Evolutionary conservation across 2,113 vertebrate species (phyloP).

Genomic region (Sander vitreus): DNA sequence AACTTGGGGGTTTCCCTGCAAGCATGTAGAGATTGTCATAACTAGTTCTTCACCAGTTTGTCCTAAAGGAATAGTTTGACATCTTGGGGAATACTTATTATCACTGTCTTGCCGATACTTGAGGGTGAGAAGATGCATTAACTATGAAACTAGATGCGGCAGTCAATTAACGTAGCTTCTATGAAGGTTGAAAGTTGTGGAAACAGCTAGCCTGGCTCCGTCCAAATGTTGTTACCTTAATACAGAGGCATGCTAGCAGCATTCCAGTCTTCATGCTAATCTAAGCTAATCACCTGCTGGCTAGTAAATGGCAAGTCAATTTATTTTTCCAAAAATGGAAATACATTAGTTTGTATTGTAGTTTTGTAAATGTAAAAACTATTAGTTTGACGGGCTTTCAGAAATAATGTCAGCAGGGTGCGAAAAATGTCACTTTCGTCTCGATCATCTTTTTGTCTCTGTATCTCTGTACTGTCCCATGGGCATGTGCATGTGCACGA

Average conservation of each 20-base stretch:
- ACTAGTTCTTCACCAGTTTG: background rate
- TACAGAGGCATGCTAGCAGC: background rate
- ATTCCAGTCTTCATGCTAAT: background rate
- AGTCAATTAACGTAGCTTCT: background rate
- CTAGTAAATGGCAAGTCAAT: too few species aligned
- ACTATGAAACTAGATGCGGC: background rate
- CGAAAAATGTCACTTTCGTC: constrained; percentile 6
- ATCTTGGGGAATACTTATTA: background rate
- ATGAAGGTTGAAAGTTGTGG: background rate
- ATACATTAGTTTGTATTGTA: too few species aligned
- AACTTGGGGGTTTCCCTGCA: background rate
- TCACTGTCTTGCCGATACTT: background rate
- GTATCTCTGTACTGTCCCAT: constrained; percentile 27
- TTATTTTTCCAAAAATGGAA: too few species aligned
- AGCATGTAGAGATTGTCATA: background rate
- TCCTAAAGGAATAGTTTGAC: background rate
- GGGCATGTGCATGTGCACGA: constrained; percentile 58
- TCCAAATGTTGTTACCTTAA: background rate
- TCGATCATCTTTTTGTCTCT: constrained; percentile 6
- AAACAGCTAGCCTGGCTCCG: background rate
- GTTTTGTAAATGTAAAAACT: too few species aligned
- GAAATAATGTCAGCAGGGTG: background rate
- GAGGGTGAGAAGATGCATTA: background rate
- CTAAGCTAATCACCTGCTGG: background rate
- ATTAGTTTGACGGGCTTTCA: background rate